These are phyloP conservation scores for Turritopsis dohrnii DNA, from an alignment of 30 jellyfish, hydroid and myxozoan species.

Conservation along the genomic window DNA sequence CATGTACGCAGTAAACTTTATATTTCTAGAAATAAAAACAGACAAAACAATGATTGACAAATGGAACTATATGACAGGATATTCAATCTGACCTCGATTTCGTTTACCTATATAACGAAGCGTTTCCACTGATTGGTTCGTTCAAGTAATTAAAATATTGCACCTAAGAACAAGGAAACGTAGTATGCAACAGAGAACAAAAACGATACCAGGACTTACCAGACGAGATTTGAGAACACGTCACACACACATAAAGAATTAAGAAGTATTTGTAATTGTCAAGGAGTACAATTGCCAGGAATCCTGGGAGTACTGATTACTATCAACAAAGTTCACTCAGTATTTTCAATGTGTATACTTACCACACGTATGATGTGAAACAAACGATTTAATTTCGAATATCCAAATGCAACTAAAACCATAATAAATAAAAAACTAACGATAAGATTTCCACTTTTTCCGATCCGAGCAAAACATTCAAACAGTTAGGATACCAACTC, in stretches of 20 bases:
- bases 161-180: neutral
- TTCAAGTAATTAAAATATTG: conserved; percentile 2
- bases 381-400: conserved; percentile 7
- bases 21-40: conserved; percentile 15
- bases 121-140: conserved; percentile 11
- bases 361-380: conserved; percentile 30
- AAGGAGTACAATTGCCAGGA: too few species aligned
- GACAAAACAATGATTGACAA: neutral
- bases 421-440: neutral
- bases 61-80: neutral
- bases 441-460: too few species aligned
- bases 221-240: too few species aligned
- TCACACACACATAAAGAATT: too few species aligned
- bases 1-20: conserved; percentile 37
- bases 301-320: too few species aligned
- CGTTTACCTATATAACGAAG: conserved; percentile 4
- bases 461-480: too few species aligned
- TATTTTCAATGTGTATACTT: neutral
- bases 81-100: too few species aligned
- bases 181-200: neutral
- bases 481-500: too few species aligned
- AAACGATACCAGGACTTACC: too few species aligned
- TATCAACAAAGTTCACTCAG: neutral
- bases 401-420: conserved; percentile 1
- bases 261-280: too few species aligned